Evolutionary conservation across 2,888 invertebrate species (phyloP), one percentile per base, ranked within the genome.

Genomic region (Rhorus exstirpatorius): DNA sequence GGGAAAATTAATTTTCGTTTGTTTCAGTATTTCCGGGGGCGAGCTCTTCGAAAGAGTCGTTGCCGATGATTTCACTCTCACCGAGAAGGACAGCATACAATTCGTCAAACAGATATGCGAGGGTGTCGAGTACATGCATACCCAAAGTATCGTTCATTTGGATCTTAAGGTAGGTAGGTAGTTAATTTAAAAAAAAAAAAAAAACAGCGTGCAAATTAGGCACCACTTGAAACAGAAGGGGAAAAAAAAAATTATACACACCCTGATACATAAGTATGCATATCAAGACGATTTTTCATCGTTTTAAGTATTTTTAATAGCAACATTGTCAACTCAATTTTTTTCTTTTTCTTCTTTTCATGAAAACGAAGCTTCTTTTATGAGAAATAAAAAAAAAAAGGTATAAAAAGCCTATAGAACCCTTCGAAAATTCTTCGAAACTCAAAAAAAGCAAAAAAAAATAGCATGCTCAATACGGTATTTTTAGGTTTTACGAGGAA

Each of bases 31-130:
- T 85, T 96, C 96, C 82, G 98, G 99, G 1, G 99, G 98, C 0
- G 98, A 99, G 92, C 94, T 99, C 41, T 99, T 99, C 91, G 98
- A 98, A 91, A 94, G 98, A 71, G 97, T 99, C 1, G 97, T 98
- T 0, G 98, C 97, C 10, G 98, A 98, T 88, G 97, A 98, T 90
- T 98, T 98, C 92, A 97, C 97, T 10, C 94, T 98, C 74, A 98
- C 99, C 0, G 99, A 98, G 93, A 89, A 90, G 1, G 94, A 95
- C 91, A 96, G 96, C 89, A 95, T 97, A 79, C 94, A 97, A 80
- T 99, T 99, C 92, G 95, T 98, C 93, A 94, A 96, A 51, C 98
- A 99, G 93, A 97, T 98, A 63, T 98, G 98, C 93, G 97, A 97
- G 89, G 99, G 97, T 1, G 96, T 98, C 3, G 95, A 95, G 67